These are phyloP conservation scores for Burhinus oedicnemus DNA, from an alignment of 2,113 vertebrate species.

Conservation along the genomic window DNA sequence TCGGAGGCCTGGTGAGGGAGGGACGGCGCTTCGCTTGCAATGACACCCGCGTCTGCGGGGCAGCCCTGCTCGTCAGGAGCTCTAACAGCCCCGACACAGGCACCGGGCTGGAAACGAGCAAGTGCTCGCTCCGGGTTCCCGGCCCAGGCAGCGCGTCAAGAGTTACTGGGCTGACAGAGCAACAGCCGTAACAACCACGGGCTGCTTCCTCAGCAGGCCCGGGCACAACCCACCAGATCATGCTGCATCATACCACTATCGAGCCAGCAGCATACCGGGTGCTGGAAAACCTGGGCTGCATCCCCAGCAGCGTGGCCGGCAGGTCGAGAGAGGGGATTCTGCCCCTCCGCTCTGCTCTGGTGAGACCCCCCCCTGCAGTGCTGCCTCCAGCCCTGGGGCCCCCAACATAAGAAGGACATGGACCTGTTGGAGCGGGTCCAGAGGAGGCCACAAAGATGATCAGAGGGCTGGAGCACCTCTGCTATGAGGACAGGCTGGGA, in stretches of 20 bases:
- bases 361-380: too few relatives aligned
- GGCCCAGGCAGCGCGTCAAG: background rate
- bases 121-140: too few relatives aligned
- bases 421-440: too few relatives aligned
- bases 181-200: fast-evolving
- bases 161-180: fast-evolving
- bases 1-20: fast-evolving
- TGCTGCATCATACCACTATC: fast-evolving
- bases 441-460: background rate
- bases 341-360: too few relatives aligned
- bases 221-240: fast-evolving
- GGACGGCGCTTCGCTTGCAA: fast-evolving
- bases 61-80: too few relatives aligned
- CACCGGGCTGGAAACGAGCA: background rate
- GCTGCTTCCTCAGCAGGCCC: background rate
- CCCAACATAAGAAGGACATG: too few relatives aligned
- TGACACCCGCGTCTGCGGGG: background rate
- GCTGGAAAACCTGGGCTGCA: background rate
- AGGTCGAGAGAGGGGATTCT: too few relatives aligned
- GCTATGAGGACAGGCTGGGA: background rate
- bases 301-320: background rate
- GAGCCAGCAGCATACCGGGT: fast-evolving
- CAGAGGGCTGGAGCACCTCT: background rate
- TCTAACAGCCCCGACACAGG: fast-evolving
- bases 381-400: too few relatives aligned